A percentile compares a stretch with the other conserved stretches of the same genome.
Evolutionary conservation across 2,797 vertebrate genomes (phyloP).

Genomic region (Schizothorax lantsangensis): DNA sequence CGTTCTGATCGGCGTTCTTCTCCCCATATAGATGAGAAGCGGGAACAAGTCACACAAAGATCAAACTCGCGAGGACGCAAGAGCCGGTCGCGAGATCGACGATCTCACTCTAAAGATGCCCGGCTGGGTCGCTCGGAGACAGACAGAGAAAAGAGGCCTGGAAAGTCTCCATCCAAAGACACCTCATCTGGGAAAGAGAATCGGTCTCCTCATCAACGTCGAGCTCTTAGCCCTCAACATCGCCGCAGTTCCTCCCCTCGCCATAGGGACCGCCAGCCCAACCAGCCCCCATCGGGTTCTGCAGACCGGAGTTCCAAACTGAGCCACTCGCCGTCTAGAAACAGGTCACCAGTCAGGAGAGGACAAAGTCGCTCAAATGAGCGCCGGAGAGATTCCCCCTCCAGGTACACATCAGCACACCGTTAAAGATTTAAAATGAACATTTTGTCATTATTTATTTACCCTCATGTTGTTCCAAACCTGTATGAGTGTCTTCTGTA

Average conservation of each 20-base stretch:
- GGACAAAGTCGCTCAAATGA: constrained; percentile 89
- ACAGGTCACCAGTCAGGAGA: constrained; percentile 84
- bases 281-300: constrained; percentile 74
- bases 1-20: constrained; percentile 82
- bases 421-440: not conserved
- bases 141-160: constrained; percentile 87
- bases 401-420: constrained; percentile 80
- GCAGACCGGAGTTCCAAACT: constrained; percentile 86
- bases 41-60: constrained; percentile 80
- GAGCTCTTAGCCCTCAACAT: constrained; percentile 83
- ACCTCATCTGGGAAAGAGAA: constrained; percentile 97
- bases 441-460: not conserved
- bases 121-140: constrained; percentile 82
- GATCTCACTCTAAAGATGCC: constrained; percentile 84
- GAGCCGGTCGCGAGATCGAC: constrained; percentile 48
- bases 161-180: constrained; percentile 96
- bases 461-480: not conserved
- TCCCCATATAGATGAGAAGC: constrained; percentile 79
- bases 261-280: constrained; percentile 83
- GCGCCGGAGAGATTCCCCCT: constrained; percentile 92
- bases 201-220: constrained; percentile 87
- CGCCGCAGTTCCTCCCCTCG: constrained; percentile 89
- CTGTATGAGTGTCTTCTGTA: not conserved
- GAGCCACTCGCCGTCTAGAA: constrained; percentile 88
- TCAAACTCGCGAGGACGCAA: constrained; percentile 82